Conservation (phyloP, 2,888 invertebrate species). For the Drosophila colorata region DNA sequence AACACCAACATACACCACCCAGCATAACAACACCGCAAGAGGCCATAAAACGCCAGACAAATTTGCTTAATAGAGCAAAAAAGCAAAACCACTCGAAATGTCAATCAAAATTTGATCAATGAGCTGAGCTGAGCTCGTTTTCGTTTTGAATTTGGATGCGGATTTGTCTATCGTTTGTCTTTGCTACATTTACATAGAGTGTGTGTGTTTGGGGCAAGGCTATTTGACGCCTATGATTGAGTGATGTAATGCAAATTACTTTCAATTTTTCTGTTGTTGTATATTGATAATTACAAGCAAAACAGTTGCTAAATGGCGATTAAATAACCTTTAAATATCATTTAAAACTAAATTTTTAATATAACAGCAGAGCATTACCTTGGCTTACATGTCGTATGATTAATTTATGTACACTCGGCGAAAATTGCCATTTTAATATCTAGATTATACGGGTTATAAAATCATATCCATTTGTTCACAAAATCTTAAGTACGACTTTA, state of each 20-base stretch:
- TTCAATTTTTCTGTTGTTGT: slow-evolving; percentile 55
- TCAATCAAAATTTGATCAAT: slow-evolving; percentile 81
- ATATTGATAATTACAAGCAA: slow-evolving; percentile 13
- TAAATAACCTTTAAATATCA: slow-evolving; percentile 21
- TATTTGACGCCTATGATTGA: slow-evolving; percentile 67
- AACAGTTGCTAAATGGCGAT: slow-evolving; percentile 26
- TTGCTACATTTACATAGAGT: slow-evolving; percentile 11
- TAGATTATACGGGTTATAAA: too few relatives aligned
- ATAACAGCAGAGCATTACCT: not conserved
- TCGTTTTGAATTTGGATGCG: slow-evolving; percentile 41
- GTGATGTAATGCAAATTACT: slow-evolving; percentile 80
- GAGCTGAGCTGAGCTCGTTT: slow-evolving; percentile 55
- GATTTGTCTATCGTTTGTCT: slow-evolving; percentile 45
- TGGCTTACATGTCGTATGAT: slow-evolving; percentile 30
- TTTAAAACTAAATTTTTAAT: not conserved
- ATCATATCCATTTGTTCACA: too few relatives aligned
- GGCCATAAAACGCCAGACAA: slow-evolving; percentile 50
- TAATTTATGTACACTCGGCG: slow-evolving; percentile 14
- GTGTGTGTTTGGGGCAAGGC: slow-evolving; percentile 60
- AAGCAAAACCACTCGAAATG: slow-evolving; percentile 71
- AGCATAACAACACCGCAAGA: slow-evolving; percentile 21
- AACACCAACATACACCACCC: slow-evolving; percentile 18
- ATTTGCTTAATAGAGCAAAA: slow-evolving; percentile 75
- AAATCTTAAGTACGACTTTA: too few relatives aligned
- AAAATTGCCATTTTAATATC: not conserved